Evolutionary conservation across 2,113 vertebrate species (phyloP).

Genomic region (Candoia aspera): DNA sequence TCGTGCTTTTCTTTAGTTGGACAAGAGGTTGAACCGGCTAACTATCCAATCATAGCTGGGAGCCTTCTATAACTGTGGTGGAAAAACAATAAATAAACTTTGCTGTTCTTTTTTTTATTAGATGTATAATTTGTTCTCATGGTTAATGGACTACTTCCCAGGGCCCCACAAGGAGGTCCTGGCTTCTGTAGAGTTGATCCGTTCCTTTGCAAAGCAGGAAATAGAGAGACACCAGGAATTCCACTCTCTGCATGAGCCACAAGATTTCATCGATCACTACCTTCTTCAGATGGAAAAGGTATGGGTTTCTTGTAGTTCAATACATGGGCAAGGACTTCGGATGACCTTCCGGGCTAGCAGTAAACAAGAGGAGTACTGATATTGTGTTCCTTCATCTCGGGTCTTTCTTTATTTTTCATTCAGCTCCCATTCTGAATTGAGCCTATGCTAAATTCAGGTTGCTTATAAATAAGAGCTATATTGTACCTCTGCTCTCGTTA

Average conservation of each 20-base stretch:
- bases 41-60: not conserved
- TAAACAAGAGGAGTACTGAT: no score
- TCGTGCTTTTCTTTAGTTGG: no score
- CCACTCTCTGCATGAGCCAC: not conserved
- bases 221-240: constrained; percentile 26
- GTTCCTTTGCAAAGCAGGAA: constrained; percentile 18
- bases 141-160: constrained; percentile 28
- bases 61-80: not conserved
- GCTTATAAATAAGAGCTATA: not conserved
- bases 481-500: not conserved
- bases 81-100: not conserved
- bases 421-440: not conserved
- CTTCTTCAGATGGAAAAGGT: not conserved
- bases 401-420: not conserved
- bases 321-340: not conserved
- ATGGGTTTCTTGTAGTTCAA: not conserved
- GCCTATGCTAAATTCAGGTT: no score
- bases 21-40: no score
- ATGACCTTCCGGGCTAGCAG: no score
- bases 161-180: constrained; percentile 41
- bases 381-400: no score
- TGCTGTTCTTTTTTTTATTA: not conserved
- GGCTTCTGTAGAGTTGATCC: not conserved
- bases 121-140: constrained; percentile 45
- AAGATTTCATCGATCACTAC: not conserved